Evolutionary conservation across 2,113 vertebrate genomes (phyloP), one percentile per base, ranked within the genome.

Genomic region (Vimba vimba): DNA sequence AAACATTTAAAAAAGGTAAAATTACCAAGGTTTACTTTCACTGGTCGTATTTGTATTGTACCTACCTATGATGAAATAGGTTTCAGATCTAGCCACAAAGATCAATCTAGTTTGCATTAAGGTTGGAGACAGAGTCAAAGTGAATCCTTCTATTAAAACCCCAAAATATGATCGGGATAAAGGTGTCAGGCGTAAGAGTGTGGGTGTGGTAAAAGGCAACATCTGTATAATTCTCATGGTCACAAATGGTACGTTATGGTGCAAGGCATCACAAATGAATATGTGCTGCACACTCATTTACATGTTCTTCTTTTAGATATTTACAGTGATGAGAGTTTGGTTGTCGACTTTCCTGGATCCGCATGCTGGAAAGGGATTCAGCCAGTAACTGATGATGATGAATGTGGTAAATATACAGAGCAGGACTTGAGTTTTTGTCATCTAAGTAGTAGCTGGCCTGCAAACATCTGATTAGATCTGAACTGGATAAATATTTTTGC

Each of bases 71-170:
- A 62, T 62, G 36, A 45, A 43, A 79, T 25, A 50, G 1, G 7
- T 69, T 45, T 74, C 6, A 76, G 74, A 52, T 52, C n/a, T 76
- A 25, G 1, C 74, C 6, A 52, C n/a, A 76, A 25, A 50, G 13
- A 52, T 5, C n/a, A 1, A 25, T 27, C 45, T 2, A 17, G 45
- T 52, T n/a, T 27, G 0, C 9, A 74, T 88, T 66, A 85, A 82
- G 10, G 23, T 82, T 52, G 87, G 50, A 33, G 87, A 88, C 71
- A 39, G 8, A 13, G 78, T 88, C 59, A 71, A 76, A 39, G 83
- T 85, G 71, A 88, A 85, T 52, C 6, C 60, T 11, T 82, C 83
- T 25, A 59, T 88, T 25, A 47, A 25, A 12, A 82, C n/a, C 5
- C 78, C 82, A 45, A 84, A 77, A 66, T 43, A 9, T 27, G 15